Percentiles rank a stretch among this genome's conserved stretches.
Evolutionary conservation across 2,113 vertebrate genomes (phyloP).

Genomic region (Setophaga kirtlandii): DNA sequence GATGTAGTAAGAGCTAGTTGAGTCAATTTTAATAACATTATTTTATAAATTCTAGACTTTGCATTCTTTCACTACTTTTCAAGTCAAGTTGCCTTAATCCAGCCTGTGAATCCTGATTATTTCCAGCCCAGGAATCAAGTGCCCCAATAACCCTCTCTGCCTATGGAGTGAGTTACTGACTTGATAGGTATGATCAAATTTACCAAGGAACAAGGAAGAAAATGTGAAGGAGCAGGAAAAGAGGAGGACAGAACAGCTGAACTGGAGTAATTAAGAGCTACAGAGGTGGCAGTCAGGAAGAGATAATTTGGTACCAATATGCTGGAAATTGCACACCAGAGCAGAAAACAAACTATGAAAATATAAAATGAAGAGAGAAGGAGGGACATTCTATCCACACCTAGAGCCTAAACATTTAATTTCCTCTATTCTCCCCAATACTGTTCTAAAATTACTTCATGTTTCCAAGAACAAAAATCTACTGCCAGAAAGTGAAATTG

Average conservation of each 20-base stretch:
- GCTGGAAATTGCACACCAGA: neutral
- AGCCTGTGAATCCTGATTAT: neutral
- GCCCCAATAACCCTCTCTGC: neutral
- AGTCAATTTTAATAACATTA: neutral
- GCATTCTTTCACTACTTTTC: neutral
- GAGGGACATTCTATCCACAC: neutral
- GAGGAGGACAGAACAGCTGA: neutral
- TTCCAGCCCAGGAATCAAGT: neutral
- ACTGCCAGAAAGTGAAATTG: neutral
- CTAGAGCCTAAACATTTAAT: conserved; percentile 1
- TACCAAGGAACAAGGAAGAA: neutral
- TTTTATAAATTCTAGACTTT: neutral
- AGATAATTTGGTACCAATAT: neutral
- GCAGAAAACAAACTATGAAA: neutral
- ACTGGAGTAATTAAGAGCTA: neutral
- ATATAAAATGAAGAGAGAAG: neutral
- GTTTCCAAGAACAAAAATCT: neutral
- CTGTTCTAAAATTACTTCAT: conserved; percentile 5
- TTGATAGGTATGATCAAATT: neutral
- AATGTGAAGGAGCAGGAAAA: neutral
- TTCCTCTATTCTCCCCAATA: neutral
- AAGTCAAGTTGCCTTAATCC: neutral
- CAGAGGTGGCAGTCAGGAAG: neutral
- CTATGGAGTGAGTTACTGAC: neutral
- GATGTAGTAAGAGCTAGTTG: neutral